Base-by-base conservation (phyloP, 2,113 vertebrate genomes). In the Notiomystis cincta region DNA sequence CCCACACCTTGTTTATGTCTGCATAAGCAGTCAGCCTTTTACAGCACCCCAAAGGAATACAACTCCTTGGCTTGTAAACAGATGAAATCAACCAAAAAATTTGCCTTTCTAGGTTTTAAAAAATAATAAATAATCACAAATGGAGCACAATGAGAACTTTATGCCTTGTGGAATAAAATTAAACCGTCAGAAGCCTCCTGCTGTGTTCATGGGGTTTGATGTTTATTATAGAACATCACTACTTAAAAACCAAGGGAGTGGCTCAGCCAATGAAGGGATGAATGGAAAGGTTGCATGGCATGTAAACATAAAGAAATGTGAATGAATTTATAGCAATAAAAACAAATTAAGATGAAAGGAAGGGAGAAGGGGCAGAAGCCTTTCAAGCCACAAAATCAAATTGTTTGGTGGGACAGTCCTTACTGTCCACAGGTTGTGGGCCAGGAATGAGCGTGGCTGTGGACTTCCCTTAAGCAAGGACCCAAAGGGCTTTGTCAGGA, bases 141-240 rank as follows among this genome's bases (percentile, higher is more conserved):
- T 12, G 1, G 47, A 93, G 23, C 56, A 71, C 85, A 93, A 78
- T 83, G 48, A 83, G 56, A 93, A 64, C n/a, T 77, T 92, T 57
- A 71, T 53, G 77, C 44, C 47, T 92, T 79, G 64, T 76, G 80
- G 72, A 96, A 92, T 78, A 87, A 73, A 95, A 94, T 90, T 85
- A 87, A 90, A 75, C 31, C 79, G 82, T 60, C 90, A 87, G 80
- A 48, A 94, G 21, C 31, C 31, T 90, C 76, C 76, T 95, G 92
- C 62, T 6, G 1, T 10, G 31, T 90, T 92, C 44, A 53, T 35
- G 38, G 60, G 44, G 40, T 86, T 90, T 67, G 56, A 91, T 80
- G 51, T 72, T 94, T 82, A 42, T 90, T 93, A 81, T 23, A 37
- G 61, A 83, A 92, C 35, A 45, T 37, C 2, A 1, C 31, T 86